Conservation (phyloP, 2,113 vertebrate genomes). For the Scatophagus argus region DNA sequence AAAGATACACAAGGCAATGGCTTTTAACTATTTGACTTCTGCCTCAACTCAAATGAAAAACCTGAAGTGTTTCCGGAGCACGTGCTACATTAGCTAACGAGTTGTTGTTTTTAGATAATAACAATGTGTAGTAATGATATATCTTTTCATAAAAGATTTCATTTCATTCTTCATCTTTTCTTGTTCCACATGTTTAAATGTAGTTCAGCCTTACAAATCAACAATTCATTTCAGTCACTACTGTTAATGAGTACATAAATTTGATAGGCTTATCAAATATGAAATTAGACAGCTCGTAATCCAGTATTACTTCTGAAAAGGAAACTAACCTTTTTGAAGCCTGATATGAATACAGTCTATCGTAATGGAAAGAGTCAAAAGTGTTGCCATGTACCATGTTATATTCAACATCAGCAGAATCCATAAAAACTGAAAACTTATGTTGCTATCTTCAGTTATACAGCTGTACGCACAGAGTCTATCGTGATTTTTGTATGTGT, state of each 20-base stretch:
- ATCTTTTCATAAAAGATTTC: no score
- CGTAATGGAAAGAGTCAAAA: background rate
- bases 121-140: background rate
- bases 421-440: background rate
- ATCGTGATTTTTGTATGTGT: background rate
- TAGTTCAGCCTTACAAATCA: background rate
- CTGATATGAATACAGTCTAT: background rate
- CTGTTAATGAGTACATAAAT: no score
- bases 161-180: background rate
- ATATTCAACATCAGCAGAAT: background rate
- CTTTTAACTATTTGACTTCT: conserved; percentile 47
- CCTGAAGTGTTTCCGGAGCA: background rate
- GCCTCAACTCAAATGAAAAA: conserved; percentile 7
- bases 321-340: background rate
- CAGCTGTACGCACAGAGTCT: background rate
- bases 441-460: background rate
- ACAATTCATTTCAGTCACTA: background rate
- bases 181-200: no score
- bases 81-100: background rate
- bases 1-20: conserved; percentile 58
- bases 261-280: no score
- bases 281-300: background rate
- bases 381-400: background rate
- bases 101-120: background rate
- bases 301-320: background rate